Evolutionary conservation across 2,797 vertebrate genomes (phyloP), one percentile per base, ranked within the genome.

Genomic region (Percopsis omiscomaycus): DNA sequence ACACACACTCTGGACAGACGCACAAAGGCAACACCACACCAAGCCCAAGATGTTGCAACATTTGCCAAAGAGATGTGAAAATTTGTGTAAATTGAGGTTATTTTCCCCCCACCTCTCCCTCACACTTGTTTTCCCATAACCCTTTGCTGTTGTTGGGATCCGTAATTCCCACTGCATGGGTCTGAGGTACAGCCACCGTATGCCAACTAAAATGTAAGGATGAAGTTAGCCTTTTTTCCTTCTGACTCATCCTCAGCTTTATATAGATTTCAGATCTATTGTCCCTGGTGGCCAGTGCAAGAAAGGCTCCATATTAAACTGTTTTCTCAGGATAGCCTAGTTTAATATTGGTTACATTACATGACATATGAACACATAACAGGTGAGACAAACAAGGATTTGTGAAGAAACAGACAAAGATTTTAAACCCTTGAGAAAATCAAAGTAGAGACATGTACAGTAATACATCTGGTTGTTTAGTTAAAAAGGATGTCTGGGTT

Each of bases 51-150:
- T 84, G 83, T 86, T 68, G 81, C 81, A 89, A 88, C 91, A 91
- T 91, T 91, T 86, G 82, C 87, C 89, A 89, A 90, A 91, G 91
- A 89, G 92, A 91, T 88, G 91, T 91, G 93, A 91, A 93, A 93
- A 94, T 93, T 86, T 91, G 91, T 94, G 91, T 91, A 93, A 93
- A 93, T 93, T 92, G 90, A 89, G 86, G 91, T 91, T 91, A 92
- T 92, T 91, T 92, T 90, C 84, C 85, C 84, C 85, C 81, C 82
- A 81, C 72, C 83, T 82, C 77, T 75, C 81, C 70, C 64, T 83
- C 80, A 78, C 84, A 84, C 84, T 86, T 80, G 83, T 87, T 89
- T 90, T 89, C 83, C 82, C 70, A 73, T 78, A 79, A 79, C 77
- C 78, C 83, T 84, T 46, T 44, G 64, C 86, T 78, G 75, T 75